Evolutionary conservation across 2,888 invertebrate genomes (phyloP).

Genomic region (Bruchidius siliquastri): DNA sequence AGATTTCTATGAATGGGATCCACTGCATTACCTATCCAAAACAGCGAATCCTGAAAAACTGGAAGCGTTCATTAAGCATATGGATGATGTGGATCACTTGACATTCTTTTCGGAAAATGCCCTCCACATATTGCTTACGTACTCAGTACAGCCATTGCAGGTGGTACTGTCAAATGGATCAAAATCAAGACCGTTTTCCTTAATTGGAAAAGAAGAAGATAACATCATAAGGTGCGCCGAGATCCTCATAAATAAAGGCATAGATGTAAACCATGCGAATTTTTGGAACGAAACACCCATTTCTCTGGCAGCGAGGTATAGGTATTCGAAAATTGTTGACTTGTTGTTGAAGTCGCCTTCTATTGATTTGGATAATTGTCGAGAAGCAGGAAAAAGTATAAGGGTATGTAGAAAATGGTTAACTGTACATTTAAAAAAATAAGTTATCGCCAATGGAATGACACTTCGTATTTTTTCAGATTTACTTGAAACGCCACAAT

Average conservation of each 20-base stretch:
- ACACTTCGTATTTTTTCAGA: background rate
- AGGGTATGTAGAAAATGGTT: conserved; percentile 11
- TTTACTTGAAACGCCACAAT: conserved; percentile 20
- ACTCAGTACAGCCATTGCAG: conserved; percentile 18
- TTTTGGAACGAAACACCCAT: conserved; percentile 32
- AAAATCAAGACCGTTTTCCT: conserved; percentile 19
- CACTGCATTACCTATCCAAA: conserved; percentile 27
- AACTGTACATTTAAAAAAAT: too few species aligned
- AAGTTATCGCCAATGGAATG: too few species aligned
- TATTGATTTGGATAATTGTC: conserved; percentile 25
- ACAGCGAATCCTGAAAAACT: conserved; percentile 21
- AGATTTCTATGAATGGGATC: conserved; percentile 28
- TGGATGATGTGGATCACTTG: conserved; percentile 14
- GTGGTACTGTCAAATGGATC: conserved; percentile 22
- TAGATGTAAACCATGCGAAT: conserved; percentile 30
- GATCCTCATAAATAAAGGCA: conserved; percentile 22
- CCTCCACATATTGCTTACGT: conserved; percentile 26
- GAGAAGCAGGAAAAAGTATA: conserved; percentile 20
- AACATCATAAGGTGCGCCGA: conserved; percentile 22
- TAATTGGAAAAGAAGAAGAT: conserved; percentile 22
- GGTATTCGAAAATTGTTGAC: conserved; percentile 12
- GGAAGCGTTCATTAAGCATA: conserved; percentile 11
- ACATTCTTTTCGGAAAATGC: conserved; percentile 31
- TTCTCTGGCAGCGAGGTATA: conserved; percentile 26
- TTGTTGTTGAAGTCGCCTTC: conserved; percentile 16